Conservation (phyloP, 2,797 vertebrate species). For the Microhierax caerulescens region DNA sequence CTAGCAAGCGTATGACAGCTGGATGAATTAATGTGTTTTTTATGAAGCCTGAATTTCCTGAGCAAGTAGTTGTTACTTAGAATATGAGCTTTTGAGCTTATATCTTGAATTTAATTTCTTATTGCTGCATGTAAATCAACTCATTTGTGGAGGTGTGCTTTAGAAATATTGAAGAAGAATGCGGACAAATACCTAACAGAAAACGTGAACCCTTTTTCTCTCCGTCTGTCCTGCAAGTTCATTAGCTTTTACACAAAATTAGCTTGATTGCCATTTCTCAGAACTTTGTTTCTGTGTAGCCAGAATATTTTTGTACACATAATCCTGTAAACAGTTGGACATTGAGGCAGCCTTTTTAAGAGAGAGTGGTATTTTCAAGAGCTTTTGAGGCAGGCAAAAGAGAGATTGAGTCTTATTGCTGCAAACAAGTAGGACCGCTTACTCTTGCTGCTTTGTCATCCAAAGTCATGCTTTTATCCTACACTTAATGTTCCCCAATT, state of each 20-base stretch:
- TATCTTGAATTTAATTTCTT: neutral
- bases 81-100: neutral
- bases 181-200: neutral
- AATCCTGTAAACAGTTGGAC: neutral
- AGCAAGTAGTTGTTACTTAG: neutral
- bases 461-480: neutral
- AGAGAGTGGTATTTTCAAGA: neutral
- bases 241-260: fast-evolving
- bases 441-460: fast-evolving
- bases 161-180: fast-evolving
- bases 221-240: neutral
- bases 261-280: fast-evolving
- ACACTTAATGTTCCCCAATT: fast-evolving
- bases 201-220: fast-evolving
- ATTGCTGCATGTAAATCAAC: neutral
- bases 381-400: neutral
- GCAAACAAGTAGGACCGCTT: fast-evolving
- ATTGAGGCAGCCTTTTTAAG: neutral
- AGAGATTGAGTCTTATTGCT: neutral
- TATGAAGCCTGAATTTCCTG: neutral
- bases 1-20: neutral
- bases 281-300: fast-evolving
- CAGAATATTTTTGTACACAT: fast-evolving
- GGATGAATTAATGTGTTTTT: neutral
- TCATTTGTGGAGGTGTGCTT: neutral